Evolutionary conservation across 2,888 invertebrate genomes (phyloP).

Genomic region (Drosophila subsilvestris): DNA sequence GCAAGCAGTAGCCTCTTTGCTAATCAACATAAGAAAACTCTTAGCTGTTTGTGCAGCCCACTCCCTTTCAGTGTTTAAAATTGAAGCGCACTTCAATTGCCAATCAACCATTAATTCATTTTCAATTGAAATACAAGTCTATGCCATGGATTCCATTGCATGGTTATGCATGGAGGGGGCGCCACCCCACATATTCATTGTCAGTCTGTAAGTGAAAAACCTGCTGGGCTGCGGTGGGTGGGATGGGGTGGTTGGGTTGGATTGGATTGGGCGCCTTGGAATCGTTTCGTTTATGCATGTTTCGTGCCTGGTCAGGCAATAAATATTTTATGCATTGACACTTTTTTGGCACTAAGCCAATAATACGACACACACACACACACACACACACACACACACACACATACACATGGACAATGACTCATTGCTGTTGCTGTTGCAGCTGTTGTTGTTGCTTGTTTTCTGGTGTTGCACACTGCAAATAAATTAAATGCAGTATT

Average conservation of each 20-base stretch:
- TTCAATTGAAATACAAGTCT: constrained; percentile 6
- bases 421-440: constrained; percentile 53
- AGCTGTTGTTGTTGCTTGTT: constrained; percentile 43
- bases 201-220: constrained; percentile 36
- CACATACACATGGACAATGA: constrained; percentile 21
- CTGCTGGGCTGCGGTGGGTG: not conserved
- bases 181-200: constrained; percentile 6
- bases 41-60: not conserved
- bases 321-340: constrained; percentile 57
- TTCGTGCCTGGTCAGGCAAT: constrained; percentile 43
- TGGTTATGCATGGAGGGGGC: too few relatives aligned
- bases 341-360: constrained; percentile 56
- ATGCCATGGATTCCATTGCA: constrained; percentile 13
- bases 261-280: not conserved
- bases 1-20: too few relatives aligned
- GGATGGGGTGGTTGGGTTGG: not conserved
- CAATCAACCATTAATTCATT: constrained; percentile 2
- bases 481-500: constrained; percentile 70
- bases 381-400: not conserved
- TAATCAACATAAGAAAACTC: too few relatives aligned
- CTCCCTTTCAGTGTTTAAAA: not conserved
- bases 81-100: not conserved
- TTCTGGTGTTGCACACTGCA: constrained; percentile 25
- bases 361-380: constrained; percentile 35
- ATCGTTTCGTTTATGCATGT: constrained; percentile 23